These are phyloP conservation scores for Onychostruthus taczanowskii DNA, from an alignment of 2,113 vertebrate genomes.

Conservation along the genomic window DNA sequence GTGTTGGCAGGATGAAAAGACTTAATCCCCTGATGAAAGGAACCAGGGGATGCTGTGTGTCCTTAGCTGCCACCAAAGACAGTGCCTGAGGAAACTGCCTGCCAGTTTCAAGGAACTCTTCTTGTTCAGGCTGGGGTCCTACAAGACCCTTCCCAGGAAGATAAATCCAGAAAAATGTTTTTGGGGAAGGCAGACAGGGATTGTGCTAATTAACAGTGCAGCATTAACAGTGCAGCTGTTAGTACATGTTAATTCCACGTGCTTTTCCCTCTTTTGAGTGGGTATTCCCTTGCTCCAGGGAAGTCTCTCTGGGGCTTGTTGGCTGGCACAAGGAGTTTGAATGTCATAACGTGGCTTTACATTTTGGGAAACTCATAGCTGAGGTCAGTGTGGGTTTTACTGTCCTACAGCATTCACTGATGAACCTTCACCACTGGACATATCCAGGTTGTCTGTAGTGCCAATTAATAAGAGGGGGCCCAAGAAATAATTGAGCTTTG, in stretches of 20 bases:
- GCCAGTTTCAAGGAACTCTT: background rate
- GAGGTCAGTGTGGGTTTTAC: background rate
- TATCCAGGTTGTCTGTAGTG: background rate
- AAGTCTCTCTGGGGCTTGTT: background rate
- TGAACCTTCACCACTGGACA: background rate
- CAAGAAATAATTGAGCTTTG: background rate
- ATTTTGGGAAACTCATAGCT: background rate
- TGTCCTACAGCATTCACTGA: background rate
- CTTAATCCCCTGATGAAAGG: slow-evolving; percentile 5
- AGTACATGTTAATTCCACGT: background rate
- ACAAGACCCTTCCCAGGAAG: background rate
- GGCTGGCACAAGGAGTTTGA: background rate
- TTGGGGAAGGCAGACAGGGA: background rate
- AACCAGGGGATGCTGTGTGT: background rate
- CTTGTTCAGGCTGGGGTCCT: background rate
- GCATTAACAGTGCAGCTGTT: background rate
- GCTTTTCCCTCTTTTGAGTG: background rate
- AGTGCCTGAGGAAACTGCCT: background rate
- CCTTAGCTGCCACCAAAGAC: background rate
- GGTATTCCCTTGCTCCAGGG: background rate
- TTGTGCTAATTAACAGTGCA: background rate
- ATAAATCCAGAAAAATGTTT: background rate
- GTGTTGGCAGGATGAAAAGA: background rate
- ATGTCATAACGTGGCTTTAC: background rate
- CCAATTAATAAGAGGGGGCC: background rate